Conservation (phyloP, 2,113 vertebrate genomes). For the Anguilla japonica region DNA sequence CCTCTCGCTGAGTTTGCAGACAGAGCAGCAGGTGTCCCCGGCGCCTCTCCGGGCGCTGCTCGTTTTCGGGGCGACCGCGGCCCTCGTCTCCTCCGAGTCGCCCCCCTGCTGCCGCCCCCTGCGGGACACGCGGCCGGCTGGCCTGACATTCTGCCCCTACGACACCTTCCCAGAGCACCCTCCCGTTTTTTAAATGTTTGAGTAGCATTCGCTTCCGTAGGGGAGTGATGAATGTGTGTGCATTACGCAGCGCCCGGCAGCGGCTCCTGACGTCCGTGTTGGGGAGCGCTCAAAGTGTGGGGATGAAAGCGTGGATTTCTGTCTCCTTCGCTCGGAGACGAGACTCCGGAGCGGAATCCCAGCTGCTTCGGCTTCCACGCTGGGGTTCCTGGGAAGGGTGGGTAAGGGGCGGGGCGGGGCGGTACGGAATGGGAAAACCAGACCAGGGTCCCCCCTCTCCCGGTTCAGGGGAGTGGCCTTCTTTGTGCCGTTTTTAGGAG, state of each 20-base stretch:
- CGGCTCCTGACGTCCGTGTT: neutral
- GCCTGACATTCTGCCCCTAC: neutral
- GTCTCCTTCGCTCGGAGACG: slow-evolving; percentile 12
- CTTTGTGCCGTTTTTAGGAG: neutral
- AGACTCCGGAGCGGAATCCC: slow-evolving; percentile 26
- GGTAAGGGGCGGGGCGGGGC: neutral
- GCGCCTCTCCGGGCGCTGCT: slow-evolving; percentile 40
- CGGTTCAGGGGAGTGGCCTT: neutral
- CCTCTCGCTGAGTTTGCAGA: slow-evolving; percentile 38
- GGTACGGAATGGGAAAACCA: slow-evolving; percentile 20
- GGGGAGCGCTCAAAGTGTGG: neutral
- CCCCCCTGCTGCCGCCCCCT: too few species aligned
- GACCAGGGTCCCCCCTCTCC: neutral
- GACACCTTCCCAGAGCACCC: neutral
- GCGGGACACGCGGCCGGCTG: neutral
- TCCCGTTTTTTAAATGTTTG: neutral
- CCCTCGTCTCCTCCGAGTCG: too few species aligned
- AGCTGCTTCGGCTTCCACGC: slow-evolving; percentile 14
- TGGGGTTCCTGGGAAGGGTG: neutral
- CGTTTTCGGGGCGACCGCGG: slow-evolving; percentile 8
- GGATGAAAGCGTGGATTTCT: neutral
- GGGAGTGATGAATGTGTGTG: neutral
- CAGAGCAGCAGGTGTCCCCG: slow-evolving; percentile 44
- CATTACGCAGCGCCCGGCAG: neutral
- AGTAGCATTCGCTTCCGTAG: neutral